Evolutionary conservation across 2,797 vertebrate species (phyloP), one percentile per base, ranked within the genome.

Genomic region (Tachyglossus aculeatus): DNA sequence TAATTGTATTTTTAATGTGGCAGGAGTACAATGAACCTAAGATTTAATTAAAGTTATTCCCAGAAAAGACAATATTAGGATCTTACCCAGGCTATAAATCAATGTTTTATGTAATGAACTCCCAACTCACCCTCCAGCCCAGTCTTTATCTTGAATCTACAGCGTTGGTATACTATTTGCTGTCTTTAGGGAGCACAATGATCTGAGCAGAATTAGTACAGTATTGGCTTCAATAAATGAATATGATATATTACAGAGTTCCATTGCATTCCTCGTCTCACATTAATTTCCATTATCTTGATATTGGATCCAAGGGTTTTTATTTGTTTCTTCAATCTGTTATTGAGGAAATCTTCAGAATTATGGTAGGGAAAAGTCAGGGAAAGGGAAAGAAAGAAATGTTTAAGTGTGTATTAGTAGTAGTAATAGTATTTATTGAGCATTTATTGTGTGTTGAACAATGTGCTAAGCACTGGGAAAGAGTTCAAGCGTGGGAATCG

Each of bases 181-280:
- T 32, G 29, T 5, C 0, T 5, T 18, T 3, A 27, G 19, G 27
- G 52, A 32, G 2, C 4, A 25, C 15, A 4, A 21, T 5, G 9
- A 14, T 16, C 8, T 21, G n/a, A 48, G 31, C 2, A 15, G 32
- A 29, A 48, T 48, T 16, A 48, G 25, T 19, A 27, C 25, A 31
- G 31, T 19, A 12, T 5, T 45, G 0, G 1, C 0, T 1, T 1
- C 31, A 27, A 9, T 0, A 0, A 13, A 5, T 5, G 34, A n/a
- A n/a, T n/a, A n/a, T n/a, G n/a, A n/a, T n/a, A 6, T 1, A 2
- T 11, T 5, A 57, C 0, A 0, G 8, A 4, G 36, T 32, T 31
- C 19, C 18, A 43, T 16, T 2, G 0, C 0, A 5, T 19, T 4
- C 16, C 2, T 1, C 13, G 12, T 1, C 33, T 59, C 40, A 22